Evolutionary conservation across 2,113 vertebrate genomes (phyloP).

Genomic region (Apistogramma diplotaenia): DNA sequence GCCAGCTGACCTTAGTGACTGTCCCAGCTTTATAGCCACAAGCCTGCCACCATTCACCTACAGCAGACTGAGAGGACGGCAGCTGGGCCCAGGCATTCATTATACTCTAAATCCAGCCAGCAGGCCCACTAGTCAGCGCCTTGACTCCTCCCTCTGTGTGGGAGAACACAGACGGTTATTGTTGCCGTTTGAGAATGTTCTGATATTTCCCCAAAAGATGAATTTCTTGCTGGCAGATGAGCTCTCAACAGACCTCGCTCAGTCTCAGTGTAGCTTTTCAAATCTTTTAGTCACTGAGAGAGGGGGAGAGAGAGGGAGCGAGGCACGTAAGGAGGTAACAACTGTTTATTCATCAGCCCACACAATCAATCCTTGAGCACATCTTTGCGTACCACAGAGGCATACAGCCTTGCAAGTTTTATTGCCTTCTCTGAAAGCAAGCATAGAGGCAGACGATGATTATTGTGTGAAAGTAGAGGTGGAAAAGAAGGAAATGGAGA

Average conservation of each 20-base stretch:
- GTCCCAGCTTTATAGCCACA: conserved; percentile 46
- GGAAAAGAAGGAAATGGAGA: conserved; percentile 41
- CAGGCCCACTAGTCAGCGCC: conserved; percentile 25
- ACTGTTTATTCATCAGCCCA: conserved; percentile 62
- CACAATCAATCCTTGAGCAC: conserved; percentile 52
- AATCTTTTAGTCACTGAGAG: conserved; percentile 17
- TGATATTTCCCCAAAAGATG: conserved; percentile 49
- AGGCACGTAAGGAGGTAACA: conserved; percentile 53
- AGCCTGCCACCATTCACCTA: conserved; percentile 28
- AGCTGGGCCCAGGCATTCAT: conserved; percentile 26
- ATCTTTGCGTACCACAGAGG: conserved; percentile 44
- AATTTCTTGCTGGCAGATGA: conserved; percentile 17
- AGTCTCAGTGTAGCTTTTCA: conserved; percentile 29
- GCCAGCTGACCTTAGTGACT: conserved; percentile 55
- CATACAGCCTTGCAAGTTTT: conserved; percentile 40
- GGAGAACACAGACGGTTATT: conserved; percentile 54
- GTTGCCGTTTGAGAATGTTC: conserved; percentile 45
- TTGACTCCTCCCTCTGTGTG: conserved; percentile 44
- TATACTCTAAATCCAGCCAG: conserved; percentile 27
- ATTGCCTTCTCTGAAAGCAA: conserved; percentile 48
- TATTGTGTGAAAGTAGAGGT: conserved; percentile 12
- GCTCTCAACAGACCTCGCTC: conserved; percentile 22
- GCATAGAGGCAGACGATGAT: conserved; percentile 31
- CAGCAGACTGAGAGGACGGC: conserved; percentile 55
- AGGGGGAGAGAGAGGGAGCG: conserved; percentile 17